Percentiles rank a stretch among this genome's conserved stretches.
Evolutionary conservation across 2,797 vertebrate species (phyloP).

Genomic region (Pteronotus mesoamericanus): DNA sequence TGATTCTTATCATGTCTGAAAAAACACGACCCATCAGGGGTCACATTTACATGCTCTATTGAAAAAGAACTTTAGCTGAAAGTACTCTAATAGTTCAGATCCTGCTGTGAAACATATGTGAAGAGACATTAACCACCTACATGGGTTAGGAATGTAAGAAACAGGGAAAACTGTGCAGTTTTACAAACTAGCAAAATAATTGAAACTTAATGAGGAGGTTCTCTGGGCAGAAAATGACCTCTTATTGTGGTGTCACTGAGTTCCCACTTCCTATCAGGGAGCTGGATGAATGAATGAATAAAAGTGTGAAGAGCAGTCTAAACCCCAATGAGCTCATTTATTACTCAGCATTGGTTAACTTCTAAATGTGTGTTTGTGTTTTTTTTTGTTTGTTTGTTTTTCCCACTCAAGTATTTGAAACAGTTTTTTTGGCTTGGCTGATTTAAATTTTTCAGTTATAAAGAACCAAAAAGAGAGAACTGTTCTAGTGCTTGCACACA

Average conservation of each 20-base stretch:
- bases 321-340: constrained; percentile 54
- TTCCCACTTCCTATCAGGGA: constrained; percentile 67
- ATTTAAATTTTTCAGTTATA: constrained; percentile 38
- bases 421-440: constrained; percentile 35
- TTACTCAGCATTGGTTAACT: constrained; percentile 59
- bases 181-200: constrained; percentile 79
- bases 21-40: constrained; percentile 72
- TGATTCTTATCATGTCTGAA: constrained; percentile 75
- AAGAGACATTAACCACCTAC: constrained; percentile 81
- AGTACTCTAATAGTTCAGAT: constrained; percentile 76
- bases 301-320: constrained; percentile 58
- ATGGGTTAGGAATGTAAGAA: constrained; percentile 77
- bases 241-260: constrained; percentile 72
- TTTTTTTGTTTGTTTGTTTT: neutral
- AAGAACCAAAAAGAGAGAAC: neutral
- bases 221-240: constrained; percentile 76
- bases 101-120: constrained; percentile 83
- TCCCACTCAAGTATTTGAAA: constrained; percentile 66
- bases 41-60: constrained; percentile 79
- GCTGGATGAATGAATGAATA: constrained; percentile 59
- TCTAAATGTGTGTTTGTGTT: too few relatives aligned
- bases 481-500: neutral
- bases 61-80: constrained; percentile 79
- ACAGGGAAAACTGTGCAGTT: constrained; percentile 68
- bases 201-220: constrained; percentile 79